Percentiles rank a stretch among this genome's conserved stretches.
phyloP scores from a whole-genome alignment of 2,113 vertebrate genomes.

The Oxygymnocypris stewartii region DNA sequence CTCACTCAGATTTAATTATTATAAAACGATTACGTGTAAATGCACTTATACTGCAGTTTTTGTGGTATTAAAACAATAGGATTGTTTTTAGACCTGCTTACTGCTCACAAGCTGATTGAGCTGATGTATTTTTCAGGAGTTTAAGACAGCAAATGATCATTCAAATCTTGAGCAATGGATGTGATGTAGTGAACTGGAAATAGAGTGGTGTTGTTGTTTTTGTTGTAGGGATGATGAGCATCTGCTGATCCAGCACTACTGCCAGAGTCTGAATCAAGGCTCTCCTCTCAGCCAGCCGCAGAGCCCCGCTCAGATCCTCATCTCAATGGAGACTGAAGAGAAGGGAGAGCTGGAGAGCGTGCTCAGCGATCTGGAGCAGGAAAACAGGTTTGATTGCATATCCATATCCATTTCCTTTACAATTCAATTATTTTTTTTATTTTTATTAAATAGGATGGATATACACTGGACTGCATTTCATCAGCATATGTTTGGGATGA shows the following conservation, averaged over 20 bases:
- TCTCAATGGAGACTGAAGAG: conserved; percentile 98
- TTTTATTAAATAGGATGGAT: background rate
- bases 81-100: conserved; percentile 20
- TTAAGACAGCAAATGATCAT: conserved; percentile 1
- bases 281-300: conserved; percentile 90
- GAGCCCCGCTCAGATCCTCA: conserved; percentile 98
- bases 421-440: background rate
- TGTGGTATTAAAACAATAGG: conserved; percentile 7
- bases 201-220: background rate
- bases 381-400: conserved; percentile 83
- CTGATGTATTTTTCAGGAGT: background rate
- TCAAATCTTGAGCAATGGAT: background rate
- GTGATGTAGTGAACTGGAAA: conserved; percentile 19
- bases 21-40: background rate
- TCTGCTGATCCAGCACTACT: conserved; percentile 99
- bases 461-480: background rate
- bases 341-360: conserved; percentile 97
- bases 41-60: background rate
- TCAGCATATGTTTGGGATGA: background rate
- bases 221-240: conserved; percentile 93
- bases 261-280: conserved; percentile 99
- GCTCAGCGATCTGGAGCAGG: conserved; percentile 94
- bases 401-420: background rate
- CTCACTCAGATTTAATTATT: background rate
- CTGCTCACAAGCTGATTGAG: background rate